Evolutionary conservation across 2,888 invertebrate species (phyloP), one percentile per base, ranked within the genome.

Genomic region (Bombyx huttoni): DNA sequence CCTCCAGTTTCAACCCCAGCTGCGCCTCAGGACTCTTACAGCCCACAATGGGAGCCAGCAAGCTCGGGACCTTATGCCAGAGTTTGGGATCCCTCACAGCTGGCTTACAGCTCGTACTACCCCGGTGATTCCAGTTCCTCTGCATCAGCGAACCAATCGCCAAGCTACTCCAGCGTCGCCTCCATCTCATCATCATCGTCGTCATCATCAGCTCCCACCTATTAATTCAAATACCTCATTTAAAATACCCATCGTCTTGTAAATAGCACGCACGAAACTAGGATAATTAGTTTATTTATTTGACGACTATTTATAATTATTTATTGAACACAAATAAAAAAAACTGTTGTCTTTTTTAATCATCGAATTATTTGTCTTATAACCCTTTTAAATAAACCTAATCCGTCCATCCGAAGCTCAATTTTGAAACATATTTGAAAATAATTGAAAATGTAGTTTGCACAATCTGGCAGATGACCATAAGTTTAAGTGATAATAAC

Each of bases 31-130:
- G 93, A 92, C 66, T 93, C 94, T 3, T 95, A 95, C 89, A 91
- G 90, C 61, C 91, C 92, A 8, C 91, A 91, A 60, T 94, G 93
- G 93, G 93, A 93, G 69, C 91, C 92, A 3, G 83, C 90, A 59
- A 92, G 90, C 67, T 91, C 92, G 50, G 94, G 94, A 8, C 95
- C 95, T 0, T 95, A 95, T 78, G 91, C 95, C 49, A 90, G 95
- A 60, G 91, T 94, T 1, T 95, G 95, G 94, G 93, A 93, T 64
- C 90, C 90, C 7, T 91, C 92, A 51, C 92, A 91, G 63, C 76
- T 92, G 59, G 93, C 93, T 34, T 93, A 92, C 74, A 93, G 91
- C 65, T 92, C 93, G 1, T 93, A 93, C 79, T 92, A 92, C 69
- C 92, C 93, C 58, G 91, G 91, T 70, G 90, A 91, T 57, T 89